A percentile compares a stretch with the other conserved stretches of the same genome.
These are phyloP conservation scores for Agrochola circellaris DNA, from an alignment of 2,888 invertebrate genomes.

Conservation along the genomic window DNA sequence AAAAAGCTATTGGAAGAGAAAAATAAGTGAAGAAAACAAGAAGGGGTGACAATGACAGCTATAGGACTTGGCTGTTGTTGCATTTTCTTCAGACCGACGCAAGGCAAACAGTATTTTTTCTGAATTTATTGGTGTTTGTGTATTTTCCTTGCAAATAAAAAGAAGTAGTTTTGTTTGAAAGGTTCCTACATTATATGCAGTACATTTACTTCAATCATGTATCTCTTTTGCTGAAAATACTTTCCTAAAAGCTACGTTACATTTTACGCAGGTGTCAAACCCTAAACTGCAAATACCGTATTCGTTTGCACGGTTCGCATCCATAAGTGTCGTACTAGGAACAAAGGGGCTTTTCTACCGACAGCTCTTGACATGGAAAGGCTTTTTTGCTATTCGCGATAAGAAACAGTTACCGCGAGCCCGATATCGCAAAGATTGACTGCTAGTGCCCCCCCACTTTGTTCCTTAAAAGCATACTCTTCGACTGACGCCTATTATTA, in stretches of 20 bases:
- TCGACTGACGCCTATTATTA: constrained; percentile 69
- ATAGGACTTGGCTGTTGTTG: constrained; percentile 41
- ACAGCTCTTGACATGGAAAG: constrained; percentile 88
- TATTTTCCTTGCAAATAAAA: constrained; percentile 15
- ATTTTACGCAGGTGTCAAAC: constrained; percentile 48
- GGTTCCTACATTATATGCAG: not conserved
- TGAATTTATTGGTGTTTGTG: constrained; percentile 5
- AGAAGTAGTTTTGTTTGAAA: constrained; percentile 14
- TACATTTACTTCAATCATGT: not conserved
- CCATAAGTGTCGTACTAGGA: constrained; percentile 72
- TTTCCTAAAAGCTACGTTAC: constrained; percentile 26
- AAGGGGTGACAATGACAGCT: constrained; percentile 37
- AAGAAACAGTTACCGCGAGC: constrained; percentile 79
- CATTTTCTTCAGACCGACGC: constrained; percentile 20
- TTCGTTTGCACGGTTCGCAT: constrained; percentile 63
- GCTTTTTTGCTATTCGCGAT: constrained; percentile 87
- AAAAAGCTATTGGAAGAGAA: constrained; percentile 46
- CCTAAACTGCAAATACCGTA: constrained; percentile 49
- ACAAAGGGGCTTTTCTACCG: constrained; percentile 86
- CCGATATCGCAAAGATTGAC: constrained; percentile 77
- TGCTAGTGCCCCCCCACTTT: constrained; percentile 75
- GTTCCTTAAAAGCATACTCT: constrained; percentile 79
- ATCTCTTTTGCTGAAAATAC: not conserved
- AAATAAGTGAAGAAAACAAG: constrained; percentile 34
- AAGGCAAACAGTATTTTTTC: constrained; percentile 8